Evolutionary conservation across 2,797 vertebrate genomes (phyloP).

Genomic region (Arnoldichthys spilopterus): DNA sequence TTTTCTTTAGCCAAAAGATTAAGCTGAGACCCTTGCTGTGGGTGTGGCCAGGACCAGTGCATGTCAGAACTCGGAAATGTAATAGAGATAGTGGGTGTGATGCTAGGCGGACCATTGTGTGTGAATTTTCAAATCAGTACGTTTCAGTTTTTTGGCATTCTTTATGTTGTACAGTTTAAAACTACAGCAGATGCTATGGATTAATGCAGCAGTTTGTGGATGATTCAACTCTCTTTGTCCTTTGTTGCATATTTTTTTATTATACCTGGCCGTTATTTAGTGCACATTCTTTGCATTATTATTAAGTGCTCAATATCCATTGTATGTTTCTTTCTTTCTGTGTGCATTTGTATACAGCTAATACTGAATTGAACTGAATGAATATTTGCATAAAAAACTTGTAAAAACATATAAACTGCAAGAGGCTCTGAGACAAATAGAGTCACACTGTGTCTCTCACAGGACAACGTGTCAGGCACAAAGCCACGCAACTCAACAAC

Average conservation of each 20-base stretch:
- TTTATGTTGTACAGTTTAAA: neutral
- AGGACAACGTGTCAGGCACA: neutral
- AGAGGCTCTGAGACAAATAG: slow-evolving; percentile 9
- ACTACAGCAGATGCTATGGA: neutral
- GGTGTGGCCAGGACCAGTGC: too few species aligned
- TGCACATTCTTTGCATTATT: slow-evolving; percentile 1
- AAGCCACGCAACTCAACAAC: neutral
- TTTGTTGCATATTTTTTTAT: neutral
- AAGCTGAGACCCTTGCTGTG: too few species aligned
- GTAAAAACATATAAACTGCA: neutral
- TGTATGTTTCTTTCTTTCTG: too few species aligned
- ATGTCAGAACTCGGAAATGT: too few species aligned
- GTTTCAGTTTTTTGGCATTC: too few species aligned
- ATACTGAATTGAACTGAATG: too few species aligned
- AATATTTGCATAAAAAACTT: neutral
- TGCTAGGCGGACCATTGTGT: too few species aligned
- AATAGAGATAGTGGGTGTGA: too few species aligned
- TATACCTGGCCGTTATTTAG: neutral
- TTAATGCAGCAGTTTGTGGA: slow-evolving; percentile 6
- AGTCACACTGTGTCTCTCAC: neutral
- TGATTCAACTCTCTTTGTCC: neutral
- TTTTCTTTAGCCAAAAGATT: too few species aligned
- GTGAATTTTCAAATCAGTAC: too few species aligned
- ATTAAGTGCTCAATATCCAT: neutral
- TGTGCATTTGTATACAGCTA: too few species aligned